Conservation (phyloP, 2,888 invertebrate species). For the Synanthedon myopaeformis region DNA sequence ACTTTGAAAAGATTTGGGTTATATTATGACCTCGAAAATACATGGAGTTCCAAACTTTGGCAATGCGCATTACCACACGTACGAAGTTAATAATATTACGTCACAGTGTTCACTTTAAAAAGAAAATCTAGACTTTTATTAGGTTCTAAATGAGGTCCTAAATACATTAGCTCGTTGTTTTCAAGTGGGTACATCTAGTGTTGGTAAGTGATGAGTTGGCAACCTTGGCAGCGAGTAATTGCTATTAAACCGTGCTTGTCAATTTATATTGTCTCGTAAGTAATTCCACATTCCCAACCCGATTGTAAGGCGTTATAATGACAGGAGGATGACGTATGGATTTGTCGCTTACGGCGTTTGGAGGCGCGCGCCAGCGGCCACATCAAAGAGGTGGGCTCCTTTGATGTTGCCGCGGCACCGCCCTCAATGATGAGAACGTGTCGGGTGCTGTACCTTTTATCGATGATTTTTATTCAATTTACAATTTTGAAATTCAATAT, state of each 20-base stretch:
- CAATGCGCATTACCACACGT: no score
- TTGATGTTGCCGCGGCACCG: slow-evolving; percentile 66
- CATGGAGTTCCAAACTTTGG: no score
- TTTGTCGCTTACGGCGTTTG: slow-evolving; percentile 70
- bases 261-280: slow-evolving; percentile 67
- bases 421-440: slow-evolving; percentile 31
- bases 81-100: no score
- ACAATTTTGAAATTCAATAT: no score
- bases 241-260: slow-evolving; percentile 58
- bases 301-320: slow-evolving; percentile 70
- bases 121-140: no score
- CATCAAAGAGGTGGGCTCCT: slow-evolving; percentile 70
- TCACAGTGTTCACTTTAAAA: no score
- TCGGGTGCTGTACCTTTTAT: neutral
- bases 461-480: neutral
- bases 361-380: slow-evolving; percentile 68
- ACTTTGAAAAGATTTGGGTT: no score
- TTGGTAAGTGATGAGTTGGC: no score
- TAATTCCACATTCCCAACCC: slow-evolving; percentile 64
- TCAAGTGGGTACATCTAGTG: neutral
- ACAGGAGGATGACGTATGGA: slow-evolving; percentile 70
- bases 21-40: no score
- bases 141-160: slow-evolving; percentile 5
- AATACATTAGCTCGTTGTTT: slow-evolving; percentile 3
- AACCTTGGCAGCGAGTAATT: slow-evolving; percentile 36